Evolutionary conservation across 1,140 invertebrate species (phyloP).

Genomic region (Magallana gigas): DNA sequence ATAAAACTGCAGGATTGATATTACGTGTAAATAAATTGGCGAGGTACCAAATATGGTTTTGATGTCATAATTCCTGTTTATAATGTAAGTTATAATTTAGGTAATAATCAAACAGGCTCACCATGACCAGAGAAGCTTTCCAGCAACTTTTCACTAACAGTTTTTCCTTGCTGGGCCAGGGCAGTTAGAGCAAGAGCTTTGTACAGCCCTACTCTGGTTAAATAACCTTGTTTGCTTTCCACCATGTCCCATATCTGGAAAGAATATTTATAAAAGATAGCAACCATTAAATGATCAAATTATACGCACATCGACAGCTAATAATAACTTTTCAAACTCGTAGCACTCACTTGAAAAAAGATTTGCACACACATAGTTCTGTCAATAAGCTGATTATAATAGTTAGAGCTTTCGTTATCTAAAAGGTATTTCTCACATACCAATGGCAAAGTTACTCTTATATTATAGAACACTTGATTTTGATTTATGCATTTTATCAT

Average conservation of each 20-base stretch:
- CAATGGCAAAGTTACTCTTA: too few relatives aligned
- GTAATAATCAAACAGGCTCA: conserved; percentile 67
- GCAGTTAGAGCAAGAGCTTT: conserved; percentile 86
- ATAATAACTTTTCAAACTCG: background rate
- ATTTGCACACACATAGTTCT: too few relatives aligned
- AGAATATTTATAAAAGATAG: background rate
- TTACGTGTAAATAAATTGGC: too few relatives aligned
- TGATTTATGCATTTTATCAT: too few relatives aligned
- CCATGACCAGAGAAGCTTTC: conserved; percentile 85
- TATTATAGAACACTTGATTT: too few relatives aligned
- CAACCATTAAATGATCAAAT: background rate
- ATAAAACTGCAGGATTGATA: too few relatives aligned
- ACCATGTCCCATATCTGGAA: conserved; percentile 85
- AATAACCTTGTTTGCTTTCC: conserved; percentile 82
- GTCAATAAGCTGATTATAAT: too few relatives aligned
- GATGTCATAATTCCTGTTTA: too few relatives aligned
- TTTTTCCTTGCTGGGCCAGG: conserved; percentile 86
- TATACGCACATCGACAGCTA: background rate
- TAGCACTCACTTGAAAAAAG: background rate
- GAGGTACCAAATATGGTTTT: too few relatives aligned
- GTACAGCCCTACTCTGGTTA: conserved; percentile 82
- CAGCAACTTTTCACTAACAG: conserved; percentile 84
- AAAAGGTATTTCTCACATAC: too few relatives aligned
- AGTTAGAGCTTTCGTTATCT: too few relatives aligned
- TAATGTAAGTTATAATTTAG: background rate